These are phyloP conservation scores for Drosophila paranaensis DNA, from an alignment of 2,888 invertebrate genomes.

Conservation along the genomic window DNA sequence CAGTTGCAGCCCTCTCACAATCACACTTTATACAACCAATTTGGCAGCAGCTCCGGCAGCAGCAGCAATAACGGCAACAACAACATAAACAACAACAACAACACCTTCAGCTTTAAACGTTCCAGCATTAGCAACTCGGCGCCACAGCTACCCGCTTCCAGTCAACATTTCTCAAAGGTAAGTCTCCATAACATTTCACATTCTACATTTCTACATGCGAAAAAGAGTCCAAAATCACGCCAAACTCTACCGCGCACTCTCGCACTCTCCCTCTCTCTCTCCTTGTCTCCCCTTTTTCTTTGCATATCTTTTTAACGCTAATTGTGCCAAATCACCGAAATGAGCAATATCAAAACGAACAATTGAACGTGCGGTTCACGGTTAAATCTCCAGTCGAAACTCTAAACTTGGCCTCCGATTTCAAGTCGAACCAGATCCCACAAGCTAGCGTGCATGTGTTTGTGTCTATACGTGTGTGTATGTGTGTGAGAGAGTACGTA, in stretches of 20 bases:
- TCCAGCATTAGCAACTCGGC: constrained; percentile 66
- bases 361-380: constrained; percentile 25
- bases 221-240: not conserved
- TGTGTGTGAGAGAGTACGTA: constrained; percentile 26
- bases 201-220: constrained; percentile 8
- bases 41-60: constrained; percentile 47
- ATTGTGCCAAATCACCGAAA: constrained; percentile 21
- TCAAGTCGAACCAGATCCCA: constrained; percentile 73
- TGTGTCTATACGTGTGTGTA: not conserved
- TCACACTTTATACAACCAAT: constrained; percentile 34
- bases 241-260: not conserved
- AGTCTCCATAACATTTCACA: constrained; percentile 44
- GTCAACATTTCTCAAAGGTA: constrained; percentile 63
- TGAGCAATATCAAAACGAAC: constrained; percentile 1
- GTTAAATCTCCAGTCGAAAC: constrained; percentile 27
- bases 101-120: constrained; percentile 56
- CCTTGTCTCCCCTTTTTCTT: not conserved
- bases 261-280: constrained; percentile 2
- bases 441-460: constrained; percentile 20
- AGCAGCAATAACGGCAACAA: constrained; percentile 49
- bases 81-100: constrained; percentile 34
- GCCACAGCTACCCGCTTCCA: constrained; percentile 54
- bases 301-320: constrained; percentile 7
- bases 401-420: constrained; percentile 58
- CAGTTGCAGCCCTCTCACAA: constrained; percentile 34